Conservation (phyloP, 1,140 invertebrate genomes). For the Pseudomyrmex gracilis region DNA sequence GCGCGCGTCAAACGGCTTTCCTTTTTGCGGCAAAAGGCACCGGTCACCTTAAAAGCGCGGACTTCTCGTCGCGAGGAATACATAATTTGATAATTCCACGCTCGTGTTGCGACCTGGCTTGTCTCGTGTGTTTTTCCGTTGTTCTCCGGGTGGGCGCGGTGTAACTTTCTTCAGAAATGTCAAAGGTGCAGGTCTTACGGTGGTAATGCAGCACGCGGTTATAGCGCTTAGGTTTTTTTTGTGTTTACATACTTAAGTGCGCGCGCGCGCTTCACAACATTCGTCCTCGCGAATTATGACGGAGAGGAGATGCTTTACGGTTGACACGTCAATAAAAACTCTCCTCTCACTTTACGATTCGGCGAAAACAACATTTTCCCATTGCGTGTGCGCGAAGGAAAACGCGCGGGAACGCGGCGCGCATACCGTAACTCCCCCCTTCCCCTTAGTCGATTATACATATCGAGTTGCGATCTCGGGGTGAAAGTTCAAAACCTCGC, state of each 20-base stretch:
- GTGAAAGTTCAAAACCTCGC: constrained; percentile 45
- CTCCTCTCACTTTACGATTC: not conserved
- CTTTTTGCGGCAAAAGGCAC: constrained; percentile 1
- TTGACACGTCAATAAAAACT: constrained; percentile 26
- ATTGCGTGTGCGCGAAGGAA: not conserved
- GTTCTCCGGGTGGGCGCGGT: not conserved
- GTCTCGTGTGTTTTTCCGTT: not conserved
- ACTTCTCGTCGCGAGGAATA: constrained; percentile 21
- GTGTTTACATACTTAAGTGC: constrained; percentile 15
- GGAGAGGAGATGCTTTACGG: constrained; percentile 1
- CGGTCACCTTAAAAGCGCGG: constrained; percentile 15
- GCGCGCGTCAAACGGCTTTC: constrained; percentile 10
- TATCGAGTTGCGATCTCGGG: constrained; percentile 4
- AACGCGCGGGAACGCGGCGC: too few relatives aligned
- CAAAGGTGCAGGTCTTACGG: constrained; percentile 60
- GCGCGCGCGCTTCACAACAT: not conserved
- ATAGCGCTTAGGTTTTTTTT: not conserved
- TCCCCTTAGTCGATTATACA: constrained; percentile 15
- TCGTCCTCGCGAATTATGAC: not conserved
- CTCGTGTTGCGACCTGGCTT: not conserved
- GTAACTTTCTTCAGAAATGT: constrained; percentile 79
- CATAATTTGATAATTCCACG: constrained; percentile 47
- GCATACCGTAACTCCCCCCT: constrained; percentile 8
- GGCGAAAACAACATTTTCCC: constrained; percentile 9
- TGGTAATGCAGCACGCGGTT: not conserved